Base-by-base conservation (phyloP, 2,797 vertebrate species). In the Florisuga fusca region DNA sequence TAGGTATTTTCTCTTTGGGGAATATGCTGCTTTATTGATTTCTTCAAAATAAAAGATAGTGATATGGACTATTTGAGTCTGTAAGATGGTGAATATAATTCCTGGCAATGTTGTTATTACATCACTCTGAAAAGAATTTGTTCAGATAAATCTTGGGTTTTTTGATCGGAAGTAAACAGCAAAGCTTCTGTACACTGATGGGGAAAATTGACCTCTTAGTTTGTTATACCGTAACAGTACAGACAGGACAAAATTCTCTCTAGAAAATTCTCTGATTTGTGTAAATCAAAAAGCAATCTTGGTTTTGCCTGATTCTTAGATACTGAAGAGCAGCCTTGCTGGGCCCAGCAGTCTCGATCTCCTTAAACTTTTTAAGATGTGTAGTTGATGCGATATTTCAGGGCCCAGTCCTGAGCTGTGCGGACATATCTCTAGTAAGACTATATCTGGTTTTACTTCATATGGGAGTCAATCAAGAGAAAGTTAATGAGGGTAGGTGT, bases 51-150 rank as follows among this genome's bases (percentile, higher is more conserved):
- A 94, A 74, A 86, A 80, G 89, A 66, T 94, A 84, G 89, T 85
- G 67, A 94, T 95, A 68, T 6, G 46, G 84, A 73, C 74, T 87
- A 66, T 91, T 95, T 97, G 83, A 94, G 84, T 54, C 88, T 61
- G 23, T 83, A 79, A 95, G 54, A 48, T 54, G 25, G 48, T 88
- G 54, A 95, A 89, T 93, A 61, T 54, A 72, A 80, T 96, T 96
- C 93, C 71, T 90, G 84, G 64, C 77, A 63, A 48, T 93, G 75
- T 93, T 95, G 69, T 91, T 94, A 68, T 91, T 96, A 85, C 43
- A 68, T 29, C 6, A 67, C n/a, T 75, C 75, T 81, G 67, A 51
- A 97, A 63, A 72, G 15, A 84, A 93, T 95, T 97, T 93, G 90
- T 94, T 91, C 86, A 88, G 75, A 76, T 92, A 93, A 93, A 87